Evolutionary conservation across 2,888 invertebrate genomes (phyloP).

Genomic region (Temnothorax unifasciatus): DNA sequence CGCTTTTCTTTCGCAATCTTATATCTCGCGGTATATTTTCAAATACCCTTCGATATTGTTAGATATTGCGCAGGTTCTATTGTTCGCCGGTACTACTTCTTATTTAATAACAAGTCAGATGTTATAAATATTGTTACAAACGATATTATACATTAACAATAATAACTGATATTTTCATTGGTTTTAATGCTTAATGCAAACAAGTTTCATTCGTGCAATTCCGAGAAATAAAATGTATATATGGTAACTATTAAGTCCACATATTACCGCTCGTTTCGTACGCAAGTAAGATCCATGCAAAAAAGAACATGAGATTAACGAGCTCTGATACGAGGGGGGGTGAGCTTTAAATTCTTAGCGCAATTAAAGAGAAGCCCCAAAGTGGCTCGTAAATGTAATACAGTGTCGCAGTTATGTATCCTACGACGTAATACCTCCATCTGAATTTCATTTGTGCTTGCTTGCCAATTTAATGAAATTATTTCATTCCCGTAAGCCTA

Average conservation of each 20-base stretch:
- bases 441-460: conserved; percentile 44
- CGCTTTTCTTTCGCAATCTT: conserved; percentile 38
- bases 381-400: conserved; percentile 36
- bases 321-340: neutral
- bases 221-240: conserved; percentile 1
- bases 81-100: neutral
- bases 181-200: neutral
- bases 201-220: neutral
- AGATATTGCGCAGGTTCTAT: neutral
- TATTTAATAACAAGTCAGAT: neutral
- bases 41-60: neutral
- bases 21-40: neutral
- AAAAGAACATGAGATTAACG: conserved; percentile 30
- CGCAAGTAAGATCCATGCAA: neutral
- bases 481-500: conserved; percentile 52
- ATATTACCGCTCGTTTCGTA: neutral
- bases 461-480: conserved; percentile 50
- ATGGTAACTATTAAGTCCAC: neutral
- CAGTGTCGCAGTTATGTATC: conserved; percentile 41
- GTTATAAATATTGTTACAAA: neutral
- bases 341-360: conserved; percentile 40
- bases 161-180: neutral
- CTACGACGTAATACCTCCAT: conserved; percentile 14
- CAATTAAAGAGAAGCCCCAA: conserved; percentile 18
- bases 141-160: neutral